Base-by-base conservation (phyloP, 37 sponge, comb jelly and placozoan species). In the Lycopodina hypogea region DNA sequence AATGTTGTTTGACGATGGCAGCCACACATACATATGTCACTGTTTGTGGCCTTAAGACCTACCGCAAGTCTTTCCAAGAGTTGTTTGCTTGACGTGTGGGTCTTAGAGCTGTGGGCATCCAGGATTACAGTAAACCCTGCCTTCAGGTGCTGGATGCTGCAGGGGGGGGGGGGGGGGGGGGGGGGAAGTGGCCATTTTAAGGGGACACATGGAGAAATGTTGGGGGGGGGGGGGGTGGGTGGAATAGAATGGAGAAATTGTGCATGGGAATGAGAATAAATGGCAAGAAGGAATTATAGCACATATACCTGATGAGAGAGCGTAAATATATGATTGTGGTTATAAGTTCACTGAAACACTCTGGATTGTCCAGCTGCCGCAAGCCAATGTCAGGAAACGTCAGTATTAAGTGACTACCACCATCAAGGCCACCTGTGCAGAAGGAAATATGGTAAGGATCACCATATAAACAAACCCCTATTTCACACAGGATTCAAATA, bases 41-140 rank as follows among this genome's bases (percentile, higher is more conserved):
- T 45, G 50, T 58, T 12, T 34, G 26, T 23, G 1, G 72, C 21
- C 12, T 6, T 3, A 2, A 14, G 11, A 56, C 87, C 76, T 60
- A 87, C 87, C 7, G 72, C 70, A 12, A 88, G 39, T 41, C 42
- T 81, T 71, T 88, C 88, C 29, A 88, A 41, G 35, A 88, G 55
- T 2, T 55, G 48, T 65, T 78, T 72, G 56, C 48, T 18, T 28
- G 52, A 67, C 48, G 74, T 55, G 17, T 77, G 80, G 2, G 74
- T 70, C 34, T 50, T 82, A 1, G 71, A 42, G 53, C 57, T 76
- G 7, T 73, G 51, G 24, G 81, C 52, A 62, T 88, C 88, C 24
- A 81, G 40, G 33, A 88, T 56, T 53, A 88, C 19, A 7, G 68
- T 78, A 4, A 81, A 24, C 1, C 88, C 88, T 32, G 45, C 52